Evolutionary conservation across 2,888 invertebrate genomes (phyloP).

Genomic region (Adelphocoris suturalis): DNA sequence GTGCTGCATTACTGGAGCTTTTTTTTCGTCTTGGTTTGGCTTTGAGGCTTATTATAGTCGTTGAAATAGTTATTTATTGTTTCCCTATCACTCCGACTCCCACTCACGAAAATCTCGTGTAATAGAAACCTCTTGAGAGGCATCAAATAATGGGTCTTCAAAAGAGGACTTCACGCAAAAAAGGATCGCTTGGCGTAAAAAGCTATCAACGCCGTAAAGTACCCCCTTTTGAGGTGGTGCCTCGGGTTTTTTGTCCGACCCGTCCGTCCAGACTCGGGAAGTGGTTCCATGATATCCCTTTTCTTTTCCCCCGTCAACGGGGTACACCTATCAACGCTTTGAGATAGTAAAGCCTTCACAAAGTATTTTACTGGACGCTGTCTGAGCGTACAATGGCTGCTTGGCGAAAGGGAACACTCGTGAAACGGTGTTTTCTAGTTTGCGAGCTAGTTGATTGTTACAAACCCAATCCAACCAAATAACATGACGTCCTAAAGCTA

Average conservation of each 20-base stretch:
- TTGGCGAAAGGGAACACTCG: too few relatives aligned
- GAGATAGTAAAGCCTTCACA: neutral
- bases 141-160: neutral
- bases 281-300: constrained; percentile 23
- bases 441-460: too few relatives aligned
- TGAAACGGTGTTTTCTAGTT: too few relatives aligned
- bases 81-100: too few relatives aligned
- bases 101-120: neutral
- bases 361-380: neutral
- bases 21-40: too few relatives aligned
- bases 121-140: neutral
- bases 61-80: too few relatives aligned
- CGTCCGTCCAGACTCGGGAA: neutral
- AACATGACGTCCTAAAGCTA: too few relatives aligned
- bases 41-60: too few relatives aligned
- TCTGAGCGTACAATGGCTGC: neutral
- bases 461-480: too few relatives aligned
- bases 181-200: neutral
- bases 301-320: neutral
- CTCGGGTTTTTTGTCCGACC: neutral
- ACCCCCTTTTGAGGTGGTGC: neutral
- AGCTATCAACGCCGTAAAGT: constrained; percentile 9
- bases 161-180: neutral
- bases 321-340: constrained; percentile 1
- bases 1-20: too few relatives aligned